Evolutionary conservation across 2,797 vertebrate genomes (phyloP).

Genomic region (Sebastes flavidus): DNA sequence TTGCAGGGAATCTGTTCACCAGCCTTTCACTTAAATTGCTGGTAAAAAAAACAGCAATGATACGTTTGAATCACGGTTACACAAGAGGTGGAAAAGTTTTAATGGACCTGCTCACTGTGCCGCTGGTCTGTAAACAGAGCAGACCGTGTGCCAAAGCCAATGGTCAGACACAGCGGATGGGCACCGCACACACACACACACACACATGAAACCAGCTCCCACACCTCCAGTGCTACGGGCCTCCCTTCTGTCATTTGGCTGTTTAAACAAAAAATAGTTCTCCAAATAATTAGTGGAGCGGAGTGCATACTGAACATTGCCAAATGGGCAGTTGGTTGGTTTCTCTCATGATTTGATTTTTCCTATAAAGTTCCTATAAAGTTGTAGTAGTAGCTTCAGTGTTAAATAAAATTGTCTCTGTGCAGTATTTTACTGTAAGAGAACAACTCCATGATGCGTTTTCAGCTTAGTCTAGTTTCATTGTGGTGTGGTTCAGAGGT

Average conservation of each 20-base stretch:
- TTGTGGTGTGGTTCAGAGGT: not conserved
- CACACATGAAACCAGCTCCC: not conserved
- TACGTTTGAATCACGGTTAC: not conserved
- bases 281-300: constrained; percentile 12
- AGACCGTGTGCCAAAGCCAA: constrained; percentile 18
- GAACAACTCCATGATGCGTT: not conserved
- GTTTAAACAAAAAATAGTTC: constrained; percentile 23
- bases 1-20: not conserved
- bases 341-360: not conserved
- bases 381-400: not conserved
- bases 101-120: not conserved
- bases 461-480: not conserved
- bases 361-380: not conserved
- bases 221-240: constrained; percentile 22
- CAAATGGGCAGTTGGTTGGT: not conserved
- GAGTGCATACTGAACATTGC: not conserved
- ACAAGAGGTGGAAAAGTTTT: not conserved
- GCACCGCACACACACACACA: constrained; percentile 1
- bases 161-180: constrained; percentile 15
- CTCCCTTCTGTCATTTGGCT: constrained; percentile 42
- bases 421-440: not conserved
- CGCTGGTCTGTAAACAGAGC: constrained; percentile 24
- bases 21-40: not conserved
- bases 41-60: not conserved
- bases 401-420: not conserved